Evolutionary conservation across 2,797 vertebrate genomes (phyloP).

Genomic region (Apogon hyalosoma): DNA sequence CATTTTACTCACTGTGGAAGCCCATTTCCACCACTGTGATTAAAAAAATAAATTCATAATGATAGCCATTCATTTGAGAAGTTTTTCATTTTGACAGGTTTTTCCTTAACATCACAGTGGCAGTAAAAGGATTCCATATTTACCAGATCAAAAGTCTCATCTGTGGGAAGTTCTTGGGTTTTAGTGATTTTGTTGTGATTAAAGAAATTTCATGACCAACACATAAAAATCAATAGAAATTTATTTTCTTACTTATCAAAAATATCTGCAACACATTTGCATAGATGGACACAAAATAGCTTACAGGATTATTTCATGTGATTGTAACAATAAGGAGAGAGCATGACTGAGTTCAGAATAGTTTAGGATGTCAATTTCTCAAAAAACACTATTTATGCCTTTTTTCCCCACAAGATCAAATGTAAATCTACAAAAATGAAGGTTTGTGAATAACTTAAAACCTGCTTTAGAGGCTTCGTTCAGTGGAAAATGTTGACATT

Average conservation of each 20-base stretch:
- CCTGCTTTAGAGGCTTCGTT: slow-evolving; percentile 16
- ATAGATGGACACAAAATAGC: slow-evolving; percentile 79
- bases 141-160: too few species aligned
- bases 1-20: too few species aligned
- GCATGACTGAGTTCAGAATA: slow-evolving; percentile 8
- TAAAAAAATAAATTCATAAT: too few species aligned
- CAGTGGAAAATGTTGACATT: slow-evolving; percentile 1
- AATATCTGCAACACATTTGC: slow-evolving; percentile 81
- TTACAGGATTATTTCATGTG: slow-evolving; percentile 55
- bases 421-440: slow-evolving; percentile 25
- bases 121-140: too few species aligned
- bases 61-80: too few species aligned
- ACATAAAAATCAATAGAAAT: slow-evolving; percentile 78
- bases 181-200: neutral
- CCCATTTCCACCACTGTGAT: too few species aligned
- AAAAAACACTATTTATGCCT: neutral
- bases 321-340: slow-evolving; percentile 43
- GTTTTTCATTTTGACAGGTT: too few species aligned
- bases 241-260: slow-evolving; percentile 81
- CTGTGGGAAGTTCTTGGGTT: too few species aligned
- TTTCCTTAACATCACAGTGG: too few species aligned
- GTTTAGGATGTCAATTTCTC: neutral
- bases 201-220: slow-evolving; percentile 7
- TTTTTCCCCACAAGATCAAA: slow-evolving; percentile 11
- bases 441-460: slow-evolving; percentile 14